phyloP scores from a whole-genome alignment of 1,140 invertebrate genomes.

The Temnothorax nylanderi region DNA sequence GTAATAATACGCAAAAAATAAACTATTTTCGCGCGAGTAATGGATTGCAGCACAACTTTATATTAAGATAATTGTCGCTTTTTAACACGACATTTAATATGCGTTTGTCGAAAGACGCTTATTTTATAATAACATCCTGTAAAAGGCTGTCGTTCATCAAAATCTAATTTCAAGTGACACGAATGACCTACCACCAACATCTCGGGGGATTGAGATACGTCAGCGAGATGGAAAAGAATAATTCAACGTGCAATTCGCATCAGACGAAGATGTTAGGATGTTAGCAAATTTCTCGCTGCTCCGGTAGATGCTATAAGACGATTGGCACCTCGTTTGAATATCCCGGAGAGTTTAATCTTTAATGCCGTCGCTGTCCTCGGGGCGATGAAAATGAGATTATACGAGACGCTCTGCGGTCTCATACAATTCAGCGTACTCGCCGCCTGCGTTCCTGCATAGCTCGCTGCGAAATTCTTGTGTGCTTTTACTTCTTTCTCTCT shows the following conservation, averaged over 20 bases:
- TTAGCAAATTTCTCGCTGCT: conserved; percentile 23
- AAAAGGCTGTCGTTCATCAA: background rate
- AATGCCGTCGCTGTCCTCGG: conserved; percentile 26
- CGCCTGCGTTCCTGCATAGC: conserved; percentile 4
- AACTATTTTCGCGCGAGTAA: background rate
- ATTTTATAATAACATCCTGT: background rate
- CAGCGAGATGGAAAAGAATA: conserved; percentile 27
- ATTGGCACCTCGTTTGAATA: conserved; percentile 61
- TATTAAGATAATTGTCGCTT: background rate
- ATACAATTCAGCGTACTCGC: conserved; percentile 48
- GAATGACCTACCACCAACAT: background rate
- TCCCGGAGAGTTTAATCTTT: conserved; percentile 50
- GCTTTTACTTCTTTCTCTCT: conserved; percentile 11
- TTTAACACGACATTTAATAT: background rate
- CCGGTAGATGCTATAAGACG: conserved; percentile 27
- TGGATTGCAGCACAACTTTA: background rate
- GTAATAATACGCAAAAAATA: background rate
- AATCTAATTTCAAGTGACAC: conserved; percentile 11
- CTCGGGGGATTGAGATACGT: background rate
- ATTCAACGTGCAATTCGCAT: conserved; percentile 27
- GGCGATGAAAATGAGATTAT: conserved; percentile 62
- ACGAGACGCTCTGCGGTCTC: conserved; percentile 44
- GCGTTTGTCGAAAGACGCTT: background rate
- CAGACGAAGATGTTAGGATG: background rate
- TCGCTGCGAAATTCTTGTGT: background rate